Conservation (phyloP, 2,888 invertebrate genomes). For the Trachelus iudaicus region DNA sequence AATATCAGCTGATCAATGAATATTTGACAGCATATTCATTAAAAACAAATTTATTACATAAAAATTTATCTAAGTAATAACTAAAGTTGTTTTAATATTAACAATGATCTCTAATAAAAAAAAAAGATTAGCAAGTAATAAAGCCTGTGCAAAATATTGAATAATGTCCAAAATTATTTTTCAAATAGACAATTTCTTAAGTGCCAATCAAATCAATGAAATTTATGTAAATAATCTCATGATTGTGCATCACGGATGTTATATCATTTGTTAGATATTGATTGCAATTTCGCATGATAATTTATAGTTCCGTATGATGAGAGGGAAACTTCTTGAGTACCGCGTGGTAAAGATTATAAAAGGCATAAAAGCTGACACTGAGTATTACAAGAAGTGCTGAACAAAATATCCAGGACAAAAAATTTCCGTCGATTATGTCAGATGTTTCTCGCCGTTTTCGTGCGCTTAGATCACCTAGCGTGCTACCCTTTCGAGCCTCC, state of each 20-base stretch:
- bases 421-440: conserved; percentile 81
- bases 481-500: conserved; percentile 74
- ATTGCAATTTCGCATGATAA: background rate
- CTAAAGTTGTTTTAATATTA: background rate
- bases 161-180: background rate
- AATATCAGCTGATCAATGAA: background rate
- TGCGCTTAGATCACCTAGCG: conserved; percentile 67
- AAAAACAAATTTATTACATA: background rate
- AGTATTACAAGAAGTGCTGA: conserved; percentile 82
- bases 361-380: conserved; percentile 85
- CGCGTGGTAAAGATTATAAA: conserved; percentile 84
- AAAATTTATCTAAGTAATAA: background rate
- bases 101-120: background rate
- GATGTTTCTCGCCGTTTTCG: conserved; percentile 56
- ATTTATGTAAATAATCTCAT: background rate
- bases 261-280: background rate
- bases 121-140: background rate
- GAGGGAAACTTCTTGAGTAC: conserved; percentile 86
- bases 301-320: conserved; percentile 82
- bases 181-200: background rate
- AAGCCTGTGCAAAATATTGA: background rate
- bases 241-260: background rate
- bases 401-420: conserved; percentile 85
- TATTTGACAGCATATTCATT: background rate
- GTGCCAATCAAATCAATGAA: background rate